Evolutionary conservation across 2,797 vertebrate genomes (phyloP).

Genomic region (Discoglossus pictus): DNA sequence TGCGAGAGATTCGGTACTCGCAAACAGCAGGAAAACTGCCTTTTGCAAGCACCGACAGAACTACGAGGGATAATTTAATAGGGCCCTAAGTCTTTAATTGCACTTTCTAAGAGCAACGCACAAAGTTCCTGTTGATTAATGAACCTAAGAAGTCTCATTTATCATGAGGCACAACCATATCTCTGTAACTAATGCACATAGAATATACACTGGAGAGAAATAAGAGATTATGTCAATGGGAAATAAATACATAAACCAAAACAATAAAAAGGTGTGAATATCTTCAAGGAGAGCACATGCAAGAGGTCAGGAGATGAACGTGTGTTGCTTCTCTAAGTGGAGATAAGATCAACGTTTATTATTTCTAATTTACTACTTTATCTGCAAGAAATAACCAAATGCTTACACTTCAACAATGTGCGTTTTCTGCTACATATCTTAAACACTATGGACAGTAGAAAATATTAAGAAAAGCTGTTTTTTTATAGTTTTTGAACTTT

Average conservation of each 20-base stretch:
- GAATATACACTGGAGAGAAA: slow-evolving; percentile 17
- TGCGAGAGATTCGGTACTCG: too few species aligned
- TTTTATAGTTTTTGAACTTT: too few species aligned
- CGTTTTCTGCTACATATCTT: too few species aligned
- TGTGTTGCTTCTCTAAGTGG: slow-evolving; percentile 10
- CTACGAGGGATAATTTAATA: too few species aligned
- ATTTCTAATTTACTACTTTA: too few species aligned
- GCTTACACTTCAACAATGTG: too few species aligned
- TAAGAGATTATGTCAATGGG: slow-evolving; percentile 42
- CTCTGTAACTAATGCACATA: slow-evolving; percentile 24
- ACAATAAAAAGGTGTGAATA: slow-evolving; percentile 7
- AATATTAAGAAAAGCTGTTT: too few species aligned
- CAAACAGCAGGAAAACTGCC: too few species aligned
- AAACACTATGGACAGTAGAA: too few species aligned
- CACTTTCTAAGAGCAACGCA: slow-evolving; percentile 5
- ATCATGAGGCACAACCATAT: slow-evolving; percentile 23
- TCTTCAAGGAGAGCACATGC: slow-evolving; percentile 11
- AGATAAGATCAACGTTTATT: slow-evolving; percentile 26
- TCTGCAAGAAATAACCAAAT: too few species aligned
- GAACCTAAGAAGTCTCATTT: slow-evolving; percentile 23
- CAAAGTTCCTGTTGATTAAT: slow-evolving; percentile 36
- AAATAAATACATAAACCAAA: slow-evolving; percentile 37
- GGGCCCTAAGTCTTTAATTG: too few species aligned
- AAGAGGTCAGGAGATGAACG: slow-evolving; percentile 23
- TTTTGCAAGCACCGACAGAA: too few species aligned